Conservation (phyloP, 2,797 vertebrate species). For the Cryptoblepharus egeriae region DNA sequence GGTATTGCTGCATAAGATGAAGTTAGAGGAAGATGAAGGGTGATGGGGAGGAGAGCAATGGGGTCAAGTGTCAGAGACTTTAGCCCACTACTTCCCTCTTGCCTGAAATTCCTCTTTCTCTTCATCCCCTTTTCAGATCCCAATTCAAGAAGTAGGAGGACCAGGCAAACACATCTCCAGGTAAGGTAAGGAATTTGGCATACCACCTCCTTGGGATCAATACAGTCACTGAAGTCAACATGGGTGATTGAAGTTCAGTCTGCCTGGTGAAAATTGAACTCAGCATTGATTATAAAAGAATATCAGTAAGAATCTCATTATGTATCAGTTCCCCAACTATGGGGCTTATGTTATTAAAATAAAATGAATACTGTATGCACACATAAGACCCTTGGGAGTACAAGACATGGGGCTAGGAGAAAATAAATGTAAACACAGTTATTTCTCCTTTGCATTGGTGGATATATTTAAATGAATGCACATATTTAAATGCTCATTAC, state of each 20-base stretch:
- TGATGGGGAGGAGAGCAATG: too few relatives aligned
- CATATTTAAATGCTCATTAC: background rate
- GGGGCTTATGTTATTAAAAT: background rate
- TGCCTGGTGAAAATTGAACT: background rate
- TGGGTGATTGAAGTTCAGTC: slow-evolving; percentile 10
- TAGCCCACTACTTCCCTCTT: too few relatives aligned
- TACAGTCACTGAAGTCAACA: background rate
- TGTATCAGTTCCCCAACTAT: background rate
- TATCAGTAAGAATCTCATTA: background rate
- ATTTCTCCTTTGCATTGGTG: background rate
- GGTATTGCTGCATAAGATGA: background rate
- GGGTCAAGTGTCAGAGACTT: too few relatives aligned
- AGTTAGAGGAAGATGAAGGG: background rate
- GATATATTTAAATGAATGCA: background rate
- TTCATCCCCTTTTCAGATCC: too few relatives aligned
- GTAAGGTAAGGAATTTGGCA: too few relatives aligned
- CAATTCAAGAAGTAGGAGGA: too few relatives aligned
- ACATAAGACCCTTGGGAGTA: background rate
- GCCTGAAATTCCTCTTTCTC: too few relatives aligned
- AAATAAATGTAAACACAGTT: background rate
- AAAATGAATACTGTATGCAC: background rate
- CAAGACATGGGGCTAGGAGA: background rate
- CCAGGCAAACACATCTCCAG: too few relatives aligned
- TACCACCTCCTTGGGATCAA: too few relatives aligned
- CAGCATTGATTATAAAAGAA: slow-evolving; percentile 8